These are phyloP conservation scores for Spongilla lacustris DNA, from an alignment of 37 sponge, comb jelly and placozoan species.

Conservation along the genomic window DNA sequence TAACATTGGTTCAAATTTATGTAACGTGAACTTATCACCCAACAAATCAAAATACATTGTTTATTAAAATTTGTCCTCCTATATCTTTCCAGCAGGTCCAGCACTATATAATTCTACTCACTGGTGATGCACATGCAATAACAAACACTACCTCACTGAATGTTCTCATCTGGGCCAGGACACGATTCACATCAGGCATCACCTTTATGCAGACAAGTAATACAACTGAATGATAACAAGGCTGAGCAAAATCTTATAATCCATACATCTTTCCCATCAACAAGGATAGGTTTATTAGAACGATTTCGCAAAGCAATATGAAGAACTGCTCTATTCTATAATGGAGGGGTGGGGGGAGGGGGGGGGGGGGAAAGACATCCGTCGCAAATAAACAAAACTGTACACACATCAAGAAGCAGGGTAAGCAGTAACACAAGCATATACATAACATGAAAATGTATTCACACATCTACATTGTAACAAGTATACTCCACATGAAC, in stretches of 20 bases:
- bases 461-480: background rate
- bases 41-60: no score
- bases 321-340: conserved; percentile 93
- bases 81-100: no score
- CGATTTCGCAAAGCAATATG: conserved; percentile 96
- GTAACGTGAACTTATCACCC: no score
- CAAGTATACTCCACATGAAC: background rate
- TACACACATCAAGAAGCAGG: background rate
- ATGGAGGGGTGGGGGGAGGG: background rate
- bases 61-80: no score
- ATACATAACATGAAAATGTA: no score
- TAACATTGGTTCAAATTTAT: no score
- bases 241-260: background rate
- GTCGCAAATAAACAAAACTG: background rate
- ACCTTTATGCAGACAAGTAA: conserved; percentile 47
- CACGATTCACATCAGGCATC: conserved; percentile 92
- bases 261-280: conserved; percentile 94
- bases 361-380: background rate
- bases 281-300: conserved; percentile 88
- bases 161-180: conserved; percentile 86
- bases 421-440: no score
- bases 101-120: no score
- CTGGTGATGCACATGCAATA: no score
- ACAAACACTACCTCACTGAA: conserved; percentile 76
- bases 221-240: background rate